A percentile compares a stretch with the other conserved stretches of the same genome.
These are phyloP conservation scores for Porites cylindrica DNA, from an alignment of 92 coral and sea anemone species.

Conservation along the genomic window DNA sequence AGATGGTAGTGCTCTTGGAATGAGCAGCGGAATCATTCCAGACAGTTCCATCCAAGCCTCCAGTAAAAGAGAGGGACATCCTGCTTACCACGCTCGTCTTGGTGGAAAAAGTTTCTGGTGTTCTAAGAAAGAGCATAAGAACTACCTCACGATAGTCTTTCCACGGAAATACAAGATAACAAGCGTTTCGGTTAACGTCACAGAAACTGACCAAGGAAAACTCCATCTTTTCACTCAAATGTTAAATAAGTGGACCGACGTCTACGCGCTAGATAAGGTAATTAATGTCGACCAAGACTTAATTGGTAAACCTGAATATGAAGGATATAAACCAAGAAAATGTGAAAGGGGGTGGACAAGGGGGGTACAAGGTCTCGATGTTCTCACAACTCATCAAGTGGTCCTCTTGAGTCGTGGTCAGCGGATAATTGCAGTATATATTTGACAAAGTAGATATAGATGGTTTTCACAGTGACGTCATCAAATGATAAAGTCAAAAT, in stretches of 20 bases:
- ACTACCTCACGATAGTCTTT: not conserved
- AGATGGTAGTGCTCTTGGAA: conserved; percentile 19
- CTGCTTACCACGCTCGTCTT: conserved; percentile 24
- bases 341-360: no score
- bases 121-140: not conserved
- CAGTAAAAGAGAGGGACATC: not conserved
- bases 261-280: not conserved
- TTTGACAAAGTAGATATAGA: no score
- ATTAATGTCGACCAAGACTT: not conserved
- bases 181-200: not conserved
- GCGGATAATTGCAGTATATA: no score
- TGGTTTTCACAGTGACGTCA: no score
- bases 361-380: no score
- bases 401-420: no score
- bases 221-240: not conserved
- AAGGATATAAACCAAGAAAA: no score
- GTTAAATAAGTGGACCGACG: not conserved
- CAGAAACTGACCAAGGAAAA: no score
- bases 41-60: not conserved
- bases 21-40: conserved; percentile 6
- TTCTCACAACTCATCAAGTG: no score
- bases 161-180: conserved; percentile 15
- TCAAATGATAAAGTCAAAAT: no score
- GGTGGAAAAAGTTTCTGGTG: conserved; percentile 14
- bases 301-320: no score